Base-by-base conservation (phyloP, 2,113 vertebrate species). In the Microtus oregoni region DNA sequence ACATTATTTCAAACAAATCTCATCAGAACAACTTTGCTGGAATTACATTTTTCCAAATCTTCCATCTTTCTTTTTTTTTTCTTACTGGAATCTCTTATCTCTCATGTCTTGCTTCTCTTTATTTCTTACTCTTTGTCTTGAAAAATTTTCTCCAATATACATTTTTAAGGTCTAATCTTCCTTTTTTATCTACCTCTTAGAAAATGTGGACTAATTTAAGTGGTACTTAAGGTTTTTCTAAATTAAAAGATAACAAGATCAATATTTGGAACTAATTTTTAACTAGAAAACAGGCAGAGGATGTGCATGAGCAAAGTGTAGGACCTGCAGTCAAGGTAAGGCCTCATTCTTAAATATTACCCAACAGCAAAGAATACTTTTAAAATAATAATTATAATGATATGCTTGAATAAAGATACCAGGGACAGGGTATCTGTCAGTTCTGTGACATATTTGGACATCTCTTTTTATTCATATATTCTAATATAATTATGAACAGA, bases 251-350 rank as follows among this genome's bases (percentile, higher is more conserved):
- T 5, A 17, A 4, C 52, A 41, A 77, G 12, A 73, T 63, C 44
- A 50, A 73, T 52, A 24, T 68, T 91, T 96, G 28, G 2, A 68
- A 44, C 15, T 28, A 32, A 61, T 78, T 41, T 65, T 68, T 1
- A 5, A 24, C 8, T 52, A 47, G 20, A 65, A 20, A 88, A 14
- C 35, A 67, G n/a, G 19, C 19, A 92, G 30, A 82, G 13, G 26
- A 95, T 47, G 19, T 75, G 65, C 8, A 24, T 35, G 58, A 86
- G 35, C 6, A 17, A 14, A 55, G 61, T 17, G 4, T 72, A n/a
- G 4, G n/a, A 52, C 4, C 11, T 1, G 24, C 15, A 3, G 7
- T 2, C 8, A 58, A 78, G 58, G 0, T 35, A 28, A 38, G 22
- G 38, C 4, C 11, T 32, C 30, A 8, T 26, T 9, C 24, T 10